phyloP scores from a whole-genome alignment of 2,888 invertebrate species.

The Spodoptera picta region DNA sequence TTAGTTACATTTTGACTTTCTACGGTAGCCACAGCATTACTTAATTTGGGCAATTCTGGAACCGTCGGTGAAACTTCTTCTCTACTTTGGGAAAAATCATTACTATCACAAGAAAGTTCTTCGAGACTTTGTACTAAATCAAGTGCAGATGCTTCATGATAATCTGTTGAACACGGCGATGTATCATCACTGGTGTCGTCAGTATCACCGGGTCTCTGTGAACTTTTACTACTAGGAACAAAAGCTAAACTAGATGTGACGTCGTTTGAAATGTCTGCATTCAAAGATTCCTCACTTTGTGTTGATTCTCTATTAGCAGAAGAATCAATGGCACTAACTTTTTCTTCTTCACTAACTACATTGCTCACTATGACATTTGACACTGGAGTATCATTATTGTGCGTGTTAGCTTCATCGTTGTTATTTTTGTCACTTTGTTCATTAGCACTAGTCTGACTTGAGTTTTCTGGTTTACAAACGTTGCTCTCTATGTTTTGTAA shows the following conservation, averaged over 20 bases:
- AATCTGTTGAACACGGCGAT: conserved; percentile 85
- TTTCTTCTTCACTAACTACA: conserved; percentile 70
- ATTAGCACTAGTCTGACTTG: conserved; percentile 51
- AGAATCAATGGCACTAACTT: conserved; percentile 62
- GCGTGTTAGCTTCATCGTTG: conserved; percentile 49
- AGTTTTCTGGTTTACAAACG: conserved; percentile 54
- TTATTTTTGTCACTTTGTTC: conserved; percentile 57
- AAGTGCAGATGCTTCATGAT: conserved; percentile 85
- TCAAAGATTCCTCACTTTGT: conserved; percentile 81
- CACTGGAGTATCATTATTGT: conserved; percentile 48
- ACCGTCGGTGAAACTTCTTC: conserved; percentile 75
- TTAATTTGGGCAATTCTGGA: conserved; percentile 59
- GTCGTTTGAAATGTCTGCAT: conserved; percentile 83
- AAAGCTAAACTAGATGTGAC: conserved; percentile 85
- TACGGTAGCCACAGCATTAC: conserved; percentile 47
- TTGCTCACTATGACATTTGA: conserved; percentile 60
- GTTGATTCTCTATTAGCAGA: conserved; percentile 71
- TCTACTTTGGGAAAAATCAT: conserved; percentile 84
- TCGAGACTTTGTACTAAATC: conserved; percentile 81
- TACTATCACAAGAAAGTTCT: conserved; percentile 81
- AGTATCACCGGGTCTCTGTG: conserved; percentile 70
- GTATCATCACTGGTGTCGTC: conserved; percentile 84
- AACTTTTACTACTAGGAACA: conserved; percentile 83
- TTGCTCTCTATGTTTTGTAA: conserved; percentile 63
- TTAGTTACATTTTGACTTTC: conserved; percentile 46